phyloP scores from a whole-genome alignment of 2,113 vertebrate species.

The Phainopepla nitens region DNA sequence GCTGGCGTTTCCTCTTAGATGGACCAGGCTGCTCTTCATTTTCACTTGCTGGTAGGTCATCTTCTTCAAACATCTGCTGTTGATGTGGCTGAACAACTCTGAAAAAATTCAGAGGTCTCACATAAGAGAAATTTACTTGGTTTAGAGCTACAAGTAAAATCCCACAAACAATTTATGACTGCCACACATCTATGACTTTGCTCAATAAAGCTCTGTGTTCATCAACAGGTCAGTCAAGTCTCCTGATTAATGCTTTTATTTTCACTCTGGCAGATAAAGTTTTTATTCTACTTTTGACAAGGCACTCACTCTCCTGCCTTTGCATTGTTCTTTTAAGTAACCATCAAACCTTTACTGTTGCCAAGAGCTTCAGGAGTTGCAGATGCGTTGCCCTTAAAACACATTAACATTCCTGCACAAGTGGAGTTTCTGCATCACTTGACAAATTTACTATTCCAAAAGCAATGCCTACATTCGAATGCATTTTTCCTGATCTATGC shows the following conservation, averaged over 20 bases:
- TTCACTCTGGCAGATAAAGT: not conserved
- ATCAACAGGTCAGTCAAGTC: not conserved
- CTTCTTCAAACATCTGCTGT: constrained; percentile 74
- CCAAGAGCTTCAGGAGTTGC: not conserved
- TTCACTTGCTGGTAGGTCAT: constrained; percentile 56
- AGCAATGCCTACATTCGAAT: not conserved
- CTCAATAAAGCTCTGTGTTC: not conserved
- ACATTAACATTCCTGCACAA: not conserved
- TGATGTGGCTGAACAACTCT: constrained; percentile 82
- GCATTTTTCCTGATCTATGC: not conserved
- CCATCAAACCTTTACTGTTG: not conserved
- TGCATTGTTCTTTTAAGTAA: not conserved
- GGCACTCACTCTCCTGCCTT: not conserved
- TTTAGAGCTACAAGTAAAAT: not conserved
- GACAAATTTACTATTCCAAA: not conserved
- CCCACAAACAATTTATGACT: not conserved
- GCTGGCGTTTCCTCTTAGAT: constrained; percentile 86
- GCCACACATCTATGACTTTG: not conserved
- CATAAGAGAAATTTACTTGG: constrained; percentile 6
- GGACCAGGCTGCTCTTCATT: constrained; percentile 85
- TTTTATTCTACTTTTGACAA: not conserved
- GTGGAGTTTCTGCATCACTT: not conserved
- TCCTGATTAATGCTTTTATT: not conserved
- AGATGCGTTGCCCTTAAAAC: not conserved
- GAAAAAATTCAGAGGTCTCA: constrained; percentile 49